Evolutionary conservation across 2,797 vertebrate genomes (phyloP).

Genomic region (Syngnathus rostellatus): DNA sequence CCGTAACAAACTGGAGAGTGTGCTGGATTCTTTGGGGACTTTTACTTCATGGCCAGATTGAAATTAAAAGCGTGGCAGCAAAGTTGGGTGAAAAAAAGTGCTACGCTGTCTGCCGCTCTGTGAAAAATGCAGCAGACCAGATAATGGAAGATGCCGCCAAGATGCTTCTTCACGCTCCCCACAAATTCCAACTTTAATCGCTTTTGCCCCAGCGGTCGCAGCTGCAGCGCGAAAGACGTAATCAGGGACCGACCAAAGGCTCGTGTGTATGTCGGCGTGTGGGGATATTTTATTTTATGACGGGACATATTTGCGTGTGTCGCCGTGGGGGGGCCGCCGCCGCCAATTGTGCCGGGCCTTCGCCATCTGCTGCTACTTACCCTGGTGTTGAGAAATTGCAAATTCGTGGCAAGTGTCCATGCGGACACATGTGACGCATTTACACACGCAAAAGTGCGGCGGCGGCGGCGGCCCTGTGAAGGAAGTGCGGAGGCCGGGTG

Average conservation of each 20-base stretch:
- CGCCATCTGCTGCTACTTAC: constrained; percentile 63
- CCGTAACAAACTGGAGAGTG: too few relatives aligned
- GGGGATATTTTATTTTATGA: background rate
- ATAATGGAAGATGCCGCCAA: background rate
- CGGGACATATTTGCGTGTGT: constrained; percentile 14
- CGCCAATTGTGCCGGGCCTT: constrained; percentile 46
- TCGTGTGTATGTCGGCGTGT: background rate
- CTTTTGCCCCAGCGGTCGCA: background rate
- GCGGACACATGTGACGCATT: constrained; percentile 21
- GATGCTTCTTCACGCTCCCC: background rate
- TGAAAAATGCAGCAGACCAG: background rate
- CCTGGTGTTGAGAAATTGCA: constrained; percentile 38
- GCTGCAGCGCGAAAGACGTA: background rate
- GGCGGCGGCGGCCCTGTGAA: too few relatives aligned
- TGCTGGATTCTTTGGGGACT: too few relatives aligned
- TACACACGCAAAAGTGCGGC: background rate
- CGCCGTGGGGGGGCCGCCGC: constrained; percentile 20
- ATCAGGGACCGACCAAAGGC: constrained; percentile 22
- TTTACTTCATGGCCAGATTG: background rate
- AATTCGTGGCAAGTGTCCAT: constrained; percentile 45
- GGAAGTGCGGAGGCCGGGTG: background rate
- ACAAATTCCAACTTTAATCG: background rate
- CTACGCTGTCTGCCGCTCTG: background rate
- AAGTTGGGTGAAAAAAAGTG: too few relatives aligned
- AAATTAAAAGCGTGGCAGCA: too few relatives aligned